Base-by-base conservation (phyloP, 2,113 vertebrate genomes). In the Cynoglossus semilaevis region DNA sequence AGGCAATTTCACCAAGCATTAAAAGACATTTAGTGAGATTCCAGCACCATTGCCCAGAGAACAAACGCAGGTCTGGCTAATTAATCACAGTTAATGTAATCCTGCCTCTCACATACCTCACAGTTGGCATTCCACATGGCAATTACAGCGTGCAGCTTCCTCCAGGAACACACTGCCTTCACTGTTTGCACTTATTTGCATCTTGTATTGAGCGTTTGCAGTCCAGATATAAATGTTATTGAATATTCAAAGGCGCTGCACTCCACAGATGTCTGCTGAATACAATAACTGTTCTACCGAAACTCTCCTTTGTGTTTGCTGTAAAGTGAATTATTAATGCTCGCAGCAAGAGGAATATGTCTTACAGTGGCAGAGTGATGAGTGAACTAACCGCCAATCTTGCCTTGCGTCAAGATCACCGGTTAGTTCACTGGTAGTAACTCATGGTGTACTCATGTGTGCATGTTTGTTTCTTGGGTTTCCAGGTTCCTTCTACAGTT, bases 71-170 rank as follows among this genome's bases (percentile, higher is more conserved):
- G 81, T 73, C 79, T 81, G 78, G 67, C 77, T 85, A 84, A 88
- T 88, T 89, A 85, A 88, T 88, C 87, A 88, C 76, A 83, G 75
- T 88, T 89, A 85, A 85, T 81, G 78, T 85, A 75, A 87, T 83
- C 76, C 74, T 81, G 76, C 70, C 63, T 75, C 50, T 17, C 72
- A 67, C 75, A 82, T 53, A 70, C 58, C 70, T 85, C 84, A 80
- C 81, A 85, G 87, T 84, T 87, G 80, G 84, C 77, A 77, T 86
- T 84, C 84, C 75, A 82, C 84, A 83, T 77, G 70, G 80, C 77
- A 85, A 88, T 87, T 87, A 88, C 79, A 75, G 74, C 70, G 60
- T 64, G 51, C 63, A 60, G 72, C 79, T 77, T 82, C 77, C 75
- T 83, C 72, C 17, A 71, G 63, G 52, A 83, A 62, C 60, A 75